A percentile compares a stretch with the other conserved stretches of the same genome.
phyloP scores from a whole-genome alignment of 2,797 vertebrate genomes.

The Sarcoramphus papa region DNA sequence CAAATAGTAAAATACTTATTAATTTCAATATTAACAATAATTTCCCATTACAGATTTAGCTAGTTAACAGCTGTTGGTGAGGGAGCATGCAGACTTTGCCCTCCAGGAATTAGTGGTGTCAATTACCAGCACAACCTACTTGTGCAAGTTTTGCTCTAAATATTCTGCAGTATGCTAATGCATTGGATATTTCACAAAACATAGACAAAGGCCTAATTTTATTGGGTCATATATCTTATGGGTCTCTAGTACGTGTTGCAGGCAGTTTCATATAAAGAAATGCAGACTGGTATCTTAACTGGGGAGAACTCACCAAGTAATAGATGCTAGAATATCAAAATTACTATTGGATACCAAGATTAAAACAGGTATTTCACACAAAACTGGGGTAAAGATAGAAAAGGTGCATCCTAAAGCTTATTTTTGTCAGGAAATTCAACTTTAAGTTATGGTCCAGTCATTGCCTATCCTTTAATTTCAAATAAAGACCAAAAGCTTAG shows the following conservation, averaged over 20 bases:
- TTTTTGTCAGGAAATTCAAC: background rate
- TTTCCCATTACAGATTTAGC: background rate
- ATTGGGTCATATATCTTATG: accelerated
- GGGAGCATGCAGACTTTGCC: background rate
- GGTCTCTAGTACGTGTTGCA: background rate
- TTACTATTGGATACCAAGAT: background rate
- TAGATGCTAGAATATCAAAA: background rate
- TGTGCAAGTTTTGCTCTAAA: background rate
- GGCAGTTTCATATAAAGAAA: background rate
- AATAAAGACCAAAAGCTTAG: background rate
- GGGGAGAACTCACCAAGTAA: background rate
- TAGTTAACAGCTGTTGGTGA: background rate
- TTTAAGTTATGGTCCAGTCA: background rate
- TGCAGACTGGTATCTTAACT: background rate
- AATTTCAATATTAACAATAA: background rate
- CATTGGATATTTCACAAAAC: background rate
- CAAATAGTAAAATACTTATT: background rate
- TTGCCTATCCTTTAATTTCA: background rate
- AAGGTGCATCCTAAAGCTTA: background rate
- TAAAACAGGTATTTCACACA: background rate
- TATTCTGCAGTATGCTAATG: background rate
- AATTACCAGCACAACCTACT: background rate
- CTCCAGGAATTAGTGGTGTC: background rate
- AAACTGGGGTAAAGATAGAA: background rate
- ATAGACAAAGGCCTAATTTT: background rate